Evolutionary conservation across 2,888 invertebrate species (phyloP).

Genomic region (Philopedon plagiatum): DNA sequence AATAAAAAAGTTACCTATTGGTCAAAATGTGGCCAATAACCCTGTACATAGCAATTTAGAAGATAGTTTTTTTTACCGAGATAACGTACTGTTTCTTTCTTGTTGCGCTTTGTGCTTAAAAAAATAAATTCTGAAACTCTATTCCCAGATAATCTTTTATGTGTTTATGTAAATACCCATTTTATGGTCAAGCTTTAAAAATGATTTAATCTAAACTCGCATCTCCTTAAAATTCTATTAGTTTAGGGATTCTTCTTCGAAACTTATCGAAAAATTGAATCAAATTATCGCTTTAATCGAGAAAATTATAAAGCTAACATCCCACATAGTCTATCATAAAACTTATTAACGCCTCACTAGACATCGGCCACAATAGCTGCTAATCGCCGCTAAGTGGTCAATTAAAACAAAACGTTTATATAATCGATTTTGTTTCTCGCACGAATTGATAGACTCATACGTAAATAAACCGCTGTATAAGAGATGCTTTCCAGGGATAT

Average conservation of each 20-base stretch:
- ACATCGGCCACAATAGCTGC: constrained; percentile 29
- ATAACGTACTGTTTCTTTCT: no score
- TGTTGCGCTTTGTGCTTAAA: no score
- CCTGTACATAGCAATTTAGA: no score
- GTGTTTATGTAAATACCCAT: no score
- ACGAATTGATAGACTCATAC: not conserved
- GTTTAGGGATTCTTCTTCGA: constrained; percentile 19
- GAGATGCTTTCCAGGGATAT: not conserved
- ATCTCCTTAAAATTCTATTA: not conserved
- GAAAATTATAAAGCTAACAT: constrained; percentile 41
- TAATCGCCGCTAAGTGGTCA: constrained; percentile 46
- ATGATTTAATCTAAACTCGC: not conserved
- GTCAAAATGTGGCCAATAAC: no score
- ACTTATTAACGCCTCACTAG: constrained; percentile 39
- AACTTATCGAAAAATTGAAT: constrained; percentile 43
- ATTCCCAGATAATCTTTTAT: no score
- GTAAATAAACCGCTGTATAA: constrained; percentile 16
- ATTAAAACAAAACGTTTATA: constrained; percentile 43
- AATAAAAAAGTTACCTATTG: no score
- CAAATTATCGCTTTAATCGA: constrained; percentile 45
- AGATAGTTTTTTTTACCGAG: no score
- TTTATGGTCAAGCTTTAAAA: not conserved
- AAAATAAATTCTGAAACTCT: no score
- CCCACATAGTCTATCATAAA: constrained; percentile 41
- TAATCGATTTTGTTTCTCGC: constrained; percentile 40